These are phyloP conservation scores for Turnix velox DNA, from an alignment of 2,113 vertebrate genomes.

Conservation along the genomic window DNA sequence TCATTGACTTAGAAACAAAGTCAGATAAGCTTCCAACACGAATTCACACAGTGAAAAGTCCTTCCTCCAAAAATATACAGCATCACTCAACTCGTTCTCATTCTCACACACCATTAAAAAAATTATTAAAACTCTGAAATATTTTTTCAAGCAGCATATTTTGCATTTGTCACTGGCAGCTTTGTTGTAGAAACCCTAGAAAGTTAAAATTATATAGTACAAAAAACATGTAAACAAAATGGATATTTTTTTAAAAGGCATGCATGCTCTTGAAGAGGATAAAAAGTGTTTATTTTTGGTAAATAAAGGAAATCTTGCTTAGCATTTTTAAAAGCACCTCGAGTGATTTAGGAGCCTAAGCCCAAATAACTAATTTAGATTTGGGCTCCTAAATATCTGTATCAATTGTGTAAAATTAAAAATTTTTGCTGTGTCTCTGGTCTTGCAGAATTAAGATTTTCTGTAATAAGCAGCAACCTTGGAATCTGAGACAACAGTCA, in stretches of 20 bases:
- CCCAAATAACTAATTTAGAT: not conserved
- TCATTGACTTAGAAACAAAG: conserved; percentile 13
- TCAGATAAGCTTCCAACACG: not conserved
- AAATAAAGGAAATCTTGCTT: not conserved
- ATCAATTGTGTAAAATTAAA: conserved; percentile 1
- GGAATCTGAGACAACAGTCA: not conserved
- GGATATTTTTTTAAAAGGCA: conserved; percentile 17
- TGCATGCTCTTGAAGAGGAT: conserved; percentile 34
- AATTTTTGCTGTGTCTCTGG: not conserved
- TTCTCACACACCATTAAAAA: conserved; percentile 18
- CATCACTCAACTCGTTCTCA: not conserved
- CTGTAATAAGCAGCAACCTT: not conserved
- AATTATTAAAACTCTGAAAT: conserved; percentile 48
- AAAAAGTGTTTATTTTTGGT: conserved; percentile 49
- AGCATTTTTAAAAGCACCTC: conserved; percentile 50
- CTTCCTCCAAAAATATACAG: conserved; percentile 22
- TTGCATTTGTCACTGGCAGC: conserved; percentile 49
- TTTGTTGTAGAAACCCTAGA: conserved; percentile 57
- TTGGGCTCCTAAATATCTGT: conserved; percentile 7
- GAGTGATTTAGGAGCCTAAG: conserved; percentile 40
- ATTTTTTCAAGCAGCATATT: conserved; percentile 53
- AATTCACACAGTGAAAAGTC: conserved; percentile 54
- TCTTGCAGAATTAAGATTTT: not conserved
- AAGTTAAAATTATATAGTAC: conserved; percentile 47
- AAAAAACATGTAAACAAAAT: conserved; percentile 63